Conservation (phyloP, 2,797 vertebrate genomes). For the Eutrigla gurnardus region DNA sequence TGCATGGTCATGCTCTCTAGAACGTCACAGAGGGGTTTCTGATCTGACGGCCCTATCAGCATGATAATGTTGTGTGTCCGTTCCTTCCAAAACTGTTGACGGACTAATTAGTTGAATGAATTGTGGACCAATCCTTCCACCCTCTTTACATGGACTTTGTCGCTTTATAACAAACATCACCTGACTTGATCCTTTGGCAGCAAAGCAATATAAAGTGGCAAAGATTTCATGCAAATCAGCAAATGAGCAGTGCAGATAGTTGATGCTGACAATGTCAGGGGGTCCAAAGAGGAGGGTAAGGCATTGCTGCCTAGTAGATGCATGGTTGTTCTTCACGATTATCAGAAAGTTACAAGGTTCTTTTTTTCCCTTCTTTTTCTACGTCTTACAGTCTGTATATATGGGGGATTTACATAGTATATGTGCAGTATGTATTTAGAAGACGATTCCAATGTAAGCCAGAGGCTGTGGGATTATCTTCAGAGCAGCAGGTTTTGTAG, state of each 20-base stretch:
- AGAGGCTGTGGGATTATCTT: slow-evolving; percentile 39
- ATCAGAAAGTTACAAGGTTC: neutral
- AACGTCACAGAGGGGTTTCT: neutral
- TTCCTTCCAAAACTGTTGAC: neutral
- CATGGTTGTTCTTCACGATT: neutral
- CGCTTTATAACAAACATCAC: too few relatives aligned
- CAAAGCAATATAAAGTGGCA: neutral
- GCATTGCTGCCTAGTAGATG: neutral
- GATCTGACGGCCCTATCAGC: neutral
- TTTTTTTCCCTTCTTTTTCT: neutral
- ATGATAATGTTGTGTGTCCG: neutral
- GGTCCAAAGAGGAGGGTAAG: neutral
- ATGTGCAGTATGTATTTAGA: neutral
- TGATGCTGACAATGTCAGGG: neutral
- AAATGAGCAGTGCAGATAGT: neutral
- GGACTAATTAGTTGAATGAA: neutral
- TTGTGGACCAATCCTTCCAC: neutral
- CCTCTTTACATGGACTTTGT: too few relatives aligned
- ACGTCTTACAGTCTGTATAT: neutral
- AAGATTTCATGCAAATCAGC: neutral
- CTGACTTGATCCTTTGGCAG: neutral
- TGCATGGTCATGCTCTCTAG: too few relatives aligned
- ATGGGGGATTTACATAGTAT: neutral
- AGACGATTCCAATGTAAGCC: neutral
- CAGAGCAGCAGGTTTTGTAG: slow-evolving; percentile 27